Percentiles rank a stretch among this genome's conserved stretches.
These are phyloP conservation scores for Silvanus unidentatus DNA, from an alignment of 2,888 invertebrate species.

Conservation along the genomic window DNA sequence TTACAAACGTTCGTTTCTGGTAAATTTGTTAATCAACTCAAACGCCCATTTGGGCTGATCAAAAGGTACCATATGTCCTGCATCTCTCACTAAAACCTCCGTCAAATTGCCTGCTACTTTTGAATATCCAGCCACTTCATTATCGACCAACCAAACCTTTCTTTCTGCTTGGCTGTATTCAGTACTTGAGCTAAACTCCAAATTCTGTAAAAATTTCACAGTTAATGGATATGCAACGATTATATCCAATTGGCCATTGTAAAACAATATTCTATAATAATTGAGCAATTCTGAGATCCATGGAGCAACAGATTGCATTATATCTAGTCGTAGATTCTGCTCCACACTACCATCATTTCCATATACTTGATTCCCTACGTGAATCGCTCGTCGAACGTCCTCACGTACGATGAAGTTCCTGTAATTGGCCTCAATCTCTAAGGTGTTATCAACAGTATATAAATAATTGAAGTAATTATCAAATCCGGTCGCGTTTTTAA, in stretches of 20 bases:
- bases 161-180: slow-evolving; percentile 59
- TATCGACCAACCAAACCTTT: slow-evolving; percentile 60
- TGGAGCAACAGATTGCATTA: slow-evolving; percentile 25
- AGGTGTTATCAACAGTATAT: neutral
- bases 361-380: neutral
- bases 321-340: slow-evolving; percentile 19
- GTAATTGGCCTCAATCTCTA: neutral
- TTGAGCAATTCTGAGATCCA: slow-evolving; percentile 53
- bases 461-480: neutral
- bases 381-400: neutral
- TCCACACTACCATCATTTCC: slow-evolving; percentile 13
- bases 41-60: slow-evolving; percentile 56
- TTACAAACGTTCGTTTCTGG: too few relatives aligned
- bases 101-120: slow-evolving; percentile 62
- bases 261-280: slow-evolving; percentile 66
- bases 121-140: slow-evolving; percentile 66
- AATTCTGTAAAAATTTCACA: slow-evolving; percentile 62
- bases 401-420: slow-evolving; percentile 27
- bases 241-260: slow-evolving; percentile 84
- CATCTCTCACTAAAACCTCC: slow-evolving; percentile 67
- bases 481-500: neutral
- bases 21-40: too few relatives aligned
- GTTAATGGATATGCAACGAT: slow-evolving; percentile 81
- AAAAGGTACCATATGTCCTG: slow-evolving; percentile 74
- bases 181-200: slow-evolving; percentile 61